Percentiles rank a stretch among this genome's conserved stretches.
Evolutionary conservation across 2,888 invertebrate species (phyloP).

Genomic region (Calameuta idolon): DNA sequence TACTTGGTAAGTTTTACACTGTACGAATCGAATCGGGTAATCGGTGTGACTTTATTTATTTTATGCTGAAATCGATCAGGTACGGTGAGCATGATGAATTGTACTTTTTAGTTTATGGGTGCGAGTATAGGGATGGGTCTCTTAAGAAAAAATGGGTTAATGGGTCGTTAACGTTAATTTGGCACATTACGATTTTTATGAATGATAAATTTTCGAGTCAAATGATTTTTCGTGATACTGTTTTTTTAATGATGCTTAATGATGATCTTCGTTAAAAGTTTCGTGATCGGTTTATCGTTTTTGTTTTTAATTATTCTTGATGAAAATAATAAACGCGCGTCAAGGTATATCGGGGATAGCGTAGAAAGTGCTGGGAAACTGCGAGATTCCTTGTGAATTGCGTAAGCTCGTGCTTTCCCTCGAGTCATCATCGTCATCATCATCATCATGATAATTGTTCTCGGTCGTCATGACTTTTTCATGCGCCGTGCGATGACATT

Average conservation of each 20-base stretch:
- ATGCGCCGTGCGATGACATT: background rate
- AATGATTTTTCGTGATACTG: background rate
- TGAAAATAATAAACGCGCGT: background rate
- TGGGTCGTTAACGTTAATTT: background rate
- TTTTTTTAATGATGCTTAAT: background rate
- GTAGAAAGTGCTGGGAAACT: slow-evolving; percentile 57
- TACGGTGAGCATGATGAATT: background rate
- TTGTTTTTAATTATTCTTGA: background rate
- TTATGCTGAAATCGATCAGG: background rate
- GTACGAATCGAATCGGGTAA: background rate
- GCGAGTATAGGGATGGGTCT: background rate
- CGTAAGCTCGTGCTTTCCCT: slow-evolving; percentile 54
- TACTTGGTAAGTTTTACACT: background rate
- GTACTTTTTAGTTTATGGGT: background rate
- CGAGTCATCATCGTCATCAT: slow-evolving; percentile 13
- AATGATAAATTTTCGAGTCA: background rate
- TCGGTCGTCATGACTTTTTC: background rate
- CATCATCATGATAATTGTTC: background rate
- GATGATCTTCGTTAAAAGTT: background rate
- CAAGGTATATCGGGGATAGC: slow-evolving; percentile 10
- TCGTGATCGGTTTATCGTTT: background rate
- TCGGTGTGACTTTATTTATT: background rate
- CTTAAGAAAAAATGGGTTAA: too few relatives aligned
- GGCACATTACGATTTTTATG: background rate
- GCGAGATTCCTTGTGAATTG: slow-evolving; percentile 36